phyloP scores from a whole-genome alignment of 2,797 vertebrate genomes.

The Bothrops alternatus region DNA sequence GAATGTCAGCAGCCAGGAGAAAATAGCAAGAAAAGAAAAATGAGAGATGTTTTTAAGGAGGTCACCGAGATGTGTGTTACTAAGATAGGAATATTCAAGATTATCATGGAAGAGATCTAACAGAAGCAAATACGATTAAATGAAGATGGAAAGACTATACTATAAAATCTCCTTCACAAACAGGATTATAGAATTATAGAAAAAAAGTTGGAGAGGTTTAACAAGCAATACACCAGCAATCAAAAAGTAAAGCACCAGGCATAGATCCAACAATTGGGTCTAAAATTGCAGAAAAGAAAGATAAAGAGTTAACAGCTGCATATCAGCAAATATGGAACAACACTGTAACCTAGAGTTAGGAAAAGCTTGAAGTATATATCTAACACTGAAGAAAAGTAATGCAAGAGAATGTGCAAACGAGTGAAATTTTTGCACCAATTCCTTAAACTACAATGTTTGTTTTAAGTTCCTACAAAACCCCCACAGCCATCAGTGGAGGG shows the following conservation, averaged over 20 bases:
- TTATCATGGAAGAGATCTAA: neutral
- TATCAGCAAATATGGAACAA: neutral
- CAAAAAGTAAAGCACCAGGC: neutral
- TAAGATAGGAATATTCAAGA: neutral
- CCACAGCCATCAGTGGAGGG: neutral
- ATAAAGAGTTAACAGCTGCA: neutral
- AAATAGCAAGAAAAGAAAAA: neutral
- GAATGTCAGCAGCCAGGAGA: neutral
- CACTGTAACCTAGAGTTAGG: neutral
- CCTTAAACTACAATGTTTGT: neutral
- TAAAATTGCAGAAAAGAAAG: neutral
- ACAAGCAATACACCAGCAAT: neutral
- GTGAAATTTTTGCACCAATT: neutral
- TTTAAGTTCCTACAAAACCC: neutral
- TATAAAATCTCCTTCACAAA: neutral
- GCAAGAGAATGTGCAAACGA: neutral
- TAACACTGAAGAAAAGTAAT: neutral
- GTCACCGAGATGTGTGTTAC: neutral
- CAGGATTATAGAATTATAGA: neutral
- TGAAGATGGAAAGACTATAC: neutral
- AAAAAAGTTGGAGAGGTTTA: neutral
- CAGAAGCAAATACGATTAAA: neutral
- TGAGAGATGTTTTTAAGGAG: neutral
- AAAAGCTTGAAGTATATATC: neutral
- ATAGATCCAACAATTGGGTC: neutral